Evolutionary conservation across 2,797 vertebrate species (phyloP).

Genomic region (Trematomus bernacchii): DNA sequence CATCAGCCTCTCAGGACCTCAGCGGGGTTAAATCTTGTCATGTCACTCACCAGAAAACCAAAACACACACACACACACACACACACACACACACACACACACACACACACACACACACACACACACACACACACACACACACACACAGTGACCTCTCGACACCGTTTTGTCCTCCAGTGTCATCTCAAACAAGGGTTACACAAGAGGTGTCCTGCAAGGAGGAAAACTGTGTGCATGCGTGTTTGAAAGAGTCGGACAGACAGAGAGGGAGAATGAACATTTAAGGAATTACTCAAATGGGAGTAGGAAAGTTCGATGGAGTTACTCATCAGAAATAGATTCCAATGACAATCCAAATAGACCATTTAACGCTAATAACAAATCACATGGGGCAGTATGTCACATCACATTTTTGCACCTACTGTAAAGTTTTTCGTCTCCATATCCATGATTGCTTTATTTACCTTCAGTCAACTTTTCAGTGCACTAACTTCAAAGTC

Average conservation of each 20-base stretch:
- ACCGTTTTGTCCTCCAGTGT: background rate
- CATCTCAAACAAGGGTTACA: too few relatives aligned
- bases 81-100: constrained; percentile 14
- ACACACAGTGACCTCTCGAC: constrained; percentile 12
- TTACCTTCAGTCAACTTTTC: constrained; percentile 33
- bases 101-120: background rate
- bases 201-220: background rate
- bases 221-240: background rate
- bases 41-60: constrained; percentile 26
- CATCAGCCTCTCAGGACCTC: constrained; percentile 67
- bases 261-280: background rate
- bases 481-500: constrained; percentile 34
- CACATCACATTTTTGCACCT: background rate
- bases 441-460: constrained; percentile 12
- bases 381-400: too few relatives aligned
- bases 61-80: constrained; percentile 5
- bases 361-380: background rate
- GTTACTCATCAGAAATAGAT: background rate
- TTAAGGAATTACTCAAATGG: background rate
- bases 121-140: constrained; percentile 22
- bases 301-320: background rate
- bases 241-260: background rate
- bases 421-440: constrained; percentile 3
- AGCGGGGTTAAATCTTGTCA: constrained; percentile 63
- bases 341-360: background rate